phyloP scores from a whole-genome alignment of 2,888 invertebrate species.

The Philonicus albiceps region DNA sequence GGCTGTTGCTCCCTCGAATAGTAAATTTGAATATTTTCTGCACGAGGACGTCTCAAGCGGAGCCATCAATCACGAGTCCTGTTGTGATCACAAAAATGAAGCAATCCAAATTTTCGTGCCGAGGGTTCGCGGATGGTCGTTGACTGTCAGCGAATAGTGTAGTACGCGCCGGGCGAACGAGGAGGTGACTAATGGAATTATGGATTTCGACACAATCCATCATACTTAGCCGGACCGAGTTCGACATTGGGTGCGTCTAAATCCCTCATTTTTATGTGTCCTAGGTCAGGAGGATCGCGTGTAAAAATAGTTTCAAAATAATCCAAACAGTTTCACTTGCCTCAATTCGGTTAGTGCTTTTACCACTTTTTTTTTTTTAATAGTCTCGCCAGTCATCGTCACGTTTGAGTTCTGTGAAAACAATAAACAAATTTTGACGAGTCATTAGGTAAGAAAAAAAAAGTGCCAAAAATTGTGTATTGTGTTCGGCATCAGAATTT shows the following conservation, averaged over 20 bases:
- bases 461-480: not conserved
- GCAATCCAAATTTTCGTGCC: not conserved
- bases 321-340: not conserved
- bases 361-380: not conserved
- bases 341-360: not conserved
- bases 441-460: not conserved
- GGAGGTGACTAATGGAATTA: not conserved
- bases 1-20: not conserved
- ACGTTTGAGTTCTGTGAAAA: not conserved
- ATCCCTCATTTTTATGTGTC: not conserved
- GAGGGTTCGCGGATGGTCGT: not conserved
- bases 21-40: not conserved
- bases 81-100: not conserved
- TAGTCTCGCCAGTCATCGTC: not conserved
- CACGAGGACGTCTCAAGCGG: not conserved
- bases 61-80: not conserved
- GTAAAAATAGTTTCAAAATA: not conserved
- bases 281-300: not conserved
- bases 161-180: not conserved
- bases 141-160: not conserved
- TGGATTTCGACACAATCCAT: not conserved
- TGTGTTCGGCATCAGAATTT: not conserved
- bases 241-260: not conserved
- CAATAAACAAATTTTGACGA: not conserved
- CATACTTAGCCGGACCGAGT: not conserved